A percentile compares a stretch with the other conserved stretches of the same genome.
Conservation (phyloP, 2,113 vertebrate species). For the Syngnathus scovelli region DNA sequence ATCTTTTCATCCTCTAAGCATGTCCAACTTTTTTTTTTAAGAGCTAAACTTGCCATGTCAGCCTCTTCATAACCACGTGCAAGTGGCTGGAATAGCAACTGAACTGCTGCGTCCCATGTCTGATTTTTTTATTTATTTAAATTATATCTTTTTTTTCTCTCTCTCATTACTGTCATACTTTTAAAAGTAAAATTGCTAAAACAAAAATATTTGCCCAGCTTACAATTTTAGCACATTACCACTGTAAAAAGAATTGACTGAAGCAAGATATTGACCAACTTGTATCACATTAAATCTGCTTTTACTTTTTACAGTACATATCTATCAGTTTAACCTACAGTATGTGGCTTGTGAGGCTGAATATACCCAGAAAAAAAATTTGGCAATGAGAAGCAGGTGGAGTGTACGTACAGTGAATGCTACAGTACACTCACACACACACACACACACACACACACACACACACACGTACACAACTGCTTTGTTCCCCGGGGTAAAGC, state of each 20-base stretch:
- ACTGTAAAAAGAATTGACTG: no score
- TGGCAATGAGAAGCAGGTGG: conserved; percentile 68
- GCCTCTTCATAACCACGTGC: conserved; percentile 40
- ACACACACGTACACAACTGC: conserved; percentile 36
- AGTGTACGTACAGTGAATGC: conserved; percentile 51
- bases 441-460: conserved; percentile 21
- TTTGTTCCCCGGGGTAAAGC: conserved; percentile 61
- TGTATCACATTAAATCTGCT: neutral
- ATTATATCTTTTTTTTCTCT: no score
- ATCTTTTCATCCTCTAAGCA: conserved; percentile 20
- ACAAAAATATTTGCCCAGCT: no score
- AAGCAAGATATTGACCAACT: neutral
- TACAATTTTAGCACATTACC: no score
- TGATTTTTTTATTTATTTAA: neutral
- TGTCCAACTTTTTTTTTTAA: conserved; percentile 34
- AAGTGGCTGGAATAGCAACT: conserved; percentile 27
- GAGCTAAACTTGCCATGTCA: conserved; percentile 31
- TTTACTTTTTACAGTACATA: conserved; percentile 7
- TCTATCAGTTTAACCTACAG: conserved; percentile 9
- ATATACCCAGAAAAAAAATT: conserved; percentile 47
- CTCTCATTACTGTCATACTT: no score
- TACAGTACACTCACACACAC: no score
- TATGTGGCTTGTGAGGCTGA: conserved; percentile 27
- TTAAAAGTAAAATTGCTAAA: no score
- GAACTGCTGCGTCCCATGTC: conserved; percentile 18